Conservation (phyloP, 2,888 invertebrate species). For the Dasysyrphus tricinctus region DNA sequence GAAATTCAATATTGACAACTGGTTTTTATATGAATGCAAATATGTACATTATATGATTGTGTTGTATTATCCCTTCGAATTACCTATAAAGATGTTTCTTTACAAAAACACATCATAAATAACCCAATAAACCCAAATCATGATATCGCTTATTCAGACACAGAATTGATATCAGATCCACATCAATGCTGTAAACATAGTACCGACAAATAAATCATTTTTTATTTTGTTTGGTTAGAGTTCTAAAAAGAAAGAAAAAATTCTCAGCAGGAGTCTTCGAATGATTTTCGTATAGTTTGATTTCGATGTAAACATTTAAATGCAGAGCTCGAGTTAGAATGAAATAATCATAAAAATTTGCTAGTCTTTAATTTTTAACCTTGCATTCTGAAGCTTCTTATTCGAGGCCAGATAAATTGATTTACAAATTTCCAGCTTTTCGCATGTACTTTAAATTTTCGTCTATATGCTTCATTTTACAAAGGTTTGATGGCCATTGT, state of each 20-base stretch:
- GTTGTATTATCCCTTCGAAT: not conserved
- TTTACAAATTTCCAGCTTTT: too few species aligned
- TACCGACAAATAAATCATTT: not conserved
- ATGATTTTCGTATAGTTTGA: too few species aligned
- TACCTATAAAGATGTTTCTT: not conserved
- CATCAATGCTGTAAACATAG: not conserved
- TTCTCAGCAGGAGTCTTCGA: not conserved
- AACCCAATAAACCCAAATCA: constrained; percentile 2
- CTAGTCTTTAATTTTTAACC: too few species aligned
- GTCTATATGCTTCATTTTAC: too few species aligned
- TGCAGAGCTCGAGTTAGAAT: too few species aligned
- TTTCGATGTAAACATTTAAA: too few species aligned
- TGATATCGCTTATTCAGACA: not conserved
- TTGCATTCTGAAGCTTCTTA: too few species aligned
- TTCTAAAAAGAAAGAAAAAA: not conserved
- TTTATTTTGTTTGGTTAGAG: not conserved
- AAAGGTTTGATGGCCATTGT: too few species aligned
- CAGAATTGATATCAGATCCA: constrained; percentile 9
- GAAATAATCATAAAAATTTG: too few species aligned
- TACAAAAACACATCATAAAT: constrained; percentile 1
- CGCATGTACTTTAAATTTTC: too few species aligned
- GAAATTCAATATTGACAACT: constrained; percentile 24
- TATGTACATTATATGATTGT: not conserved
- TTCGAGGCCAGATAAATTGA: too few species aligned
- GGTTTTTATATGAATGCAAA: constrained; percentile 3